Base-by-base conservation (phyloP, 2,113 vertebrate species). In the Otis tarda region DNA sequence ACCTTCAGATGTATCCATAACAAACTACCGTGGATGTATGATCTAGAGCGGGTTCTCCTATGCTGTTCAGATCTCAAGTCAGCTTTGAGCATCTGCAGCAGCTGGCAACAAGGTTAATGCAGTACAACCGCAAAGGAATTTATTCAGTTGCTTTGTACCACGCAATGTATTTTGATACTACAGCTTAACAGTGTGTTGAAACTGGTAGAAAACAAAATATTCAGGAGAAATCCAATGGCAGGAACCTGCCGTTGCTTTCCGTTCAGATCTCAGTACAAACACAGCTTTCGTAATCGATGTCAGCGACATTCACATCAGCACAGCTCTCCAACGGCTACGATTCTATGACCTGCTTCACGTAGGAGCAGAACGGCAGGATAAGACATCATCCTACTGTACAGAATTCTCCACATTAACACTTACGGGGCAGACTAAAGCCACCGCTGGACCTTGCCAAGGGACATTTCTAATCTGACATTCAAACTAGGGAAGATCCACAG, bases 291-390 rank as follows among this genome's bases (percentile, higher is more conserved):
- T 2, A n/a, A 23, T 2, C 2, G 18, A 37, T 18, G 37, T 8
- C n/a, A 60, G 70, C 0, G 1, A 39, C 33, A 2, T 3, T 35
- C 5, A 0, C 39, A 10, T 5, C 43, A 24, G 25, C 1, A 1
- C 9, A 1, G 12, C 3, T 27, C 33, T n/a, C 49, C 14, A 28
- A 15, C 0, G 8, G 35, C 74, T 7, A 4, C 33, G 43, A 37
- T 15, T 49, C 35, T 28, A 12, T 2, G 22, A 68, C 59, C 65
- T 10, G 39, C 73, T 67, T 50, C 49, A 9, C 0, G 31, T 0
- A 15, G 35, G 20, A 77, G 57, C 47, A 31, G 83, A 50, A 6
- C 37, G 28, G 60, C 45, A 33, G 69, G 45, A 41, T 20, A 14
- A 52, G 78, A 9, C 60, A 17, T 5, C n/a, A 24, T 16, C 35